These are phyloP conservation scores for Spisula subtruncata DNA, from an alignment of 2,888 invertebrate genomes.

Conservation along the genomic window DNA sequence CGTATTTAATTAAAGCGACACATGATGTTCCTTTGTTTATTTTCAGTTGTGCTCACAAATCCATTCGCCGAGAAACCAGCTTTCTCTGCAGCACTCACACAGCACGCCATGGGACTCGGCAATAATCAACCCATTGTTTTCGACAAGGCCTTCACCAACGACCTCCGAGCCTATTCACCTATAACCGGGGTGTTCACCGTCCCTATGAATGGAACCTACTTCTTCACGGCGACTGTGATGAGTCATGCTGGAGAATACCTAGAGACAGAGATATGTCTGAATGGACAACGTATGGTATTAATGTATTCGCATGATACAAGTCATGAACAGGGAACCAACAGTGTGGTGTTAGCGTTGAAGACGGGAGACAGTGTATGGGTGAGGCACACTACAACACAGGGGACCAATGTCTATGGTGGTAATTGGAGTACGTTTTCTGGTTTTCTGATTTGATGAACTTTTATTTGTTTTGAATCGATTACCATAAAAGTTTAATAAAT, in stretches of 20 bases:
- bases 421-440: conserved; percentile 29
- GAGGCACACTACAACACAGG: not conserved
- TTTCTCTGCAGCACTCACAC: not conserved
- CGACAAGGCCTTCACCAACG: conserved; percentile 9
- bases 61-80: not conserved
- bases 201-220: conserved; percentile 12
- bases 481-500: no score
- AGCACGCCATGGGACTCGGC: not conserved
- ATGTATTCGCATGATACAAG: not conserved
- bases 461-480: no score
- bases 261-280: not conserved
- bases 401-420: conserved; percentile 6
- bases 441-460: not conserved
- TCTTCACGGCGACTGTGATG: conserved; percentile 31
- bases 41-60: conserved; percentile 12
- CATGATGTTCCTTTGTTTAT: not conserved
- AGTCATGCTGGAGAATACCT: conserved; percentile 12
- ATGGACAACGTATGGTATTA: conserved; percentile 2
- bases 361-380: conserved; percentile 10
- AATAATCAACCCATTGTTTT: conserved; percentile 5
- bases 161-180: conserved; percentile 8
- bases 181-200: conserved; percentile 1
- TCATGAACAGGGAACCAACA: conserved; percentile 32
- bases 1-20: no score
- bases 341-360: not conserved